phyloP scores from a whole-genome alignment of 1,140 invertebrate species.

The Heliconius nattereri region DNA sequence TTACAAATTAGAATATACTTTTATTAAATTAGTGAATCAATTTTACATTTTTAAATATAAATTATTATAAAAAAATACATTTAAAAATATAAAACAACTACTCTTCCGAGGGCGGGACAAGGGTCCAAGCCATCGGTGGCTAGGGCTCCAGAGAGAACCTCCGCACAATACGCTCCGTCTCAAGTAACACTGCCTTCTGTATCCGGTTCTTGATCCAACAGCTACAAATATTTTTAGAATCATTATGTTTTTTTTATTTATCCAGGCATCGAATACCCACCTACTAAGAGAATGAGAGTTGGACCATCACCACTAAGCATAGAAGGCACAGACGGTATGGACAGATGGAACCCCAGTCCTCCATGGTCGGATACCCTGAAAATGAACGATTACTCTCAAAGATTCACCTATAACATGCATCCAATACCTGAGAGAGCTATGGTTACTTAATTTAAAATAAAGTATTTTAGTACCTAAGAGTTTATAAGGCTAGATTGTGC shows the following conservation, averaged over 20 bases:
- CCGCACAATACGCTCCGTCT: too few species aligned
- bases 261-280: slow-evolving; percentile 67
- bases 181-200: too few species aligned
- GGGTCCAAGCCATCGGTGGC: too few species aligned
- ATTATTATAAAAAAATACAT: too few species aligned
- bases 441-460: slow-evolving; percentile 61
- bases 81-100: too few species aligned
- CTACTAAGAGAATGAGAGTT: slow-evolving; percentile 70
- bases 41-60: too few species aligned
- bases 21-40: too few species aligned
- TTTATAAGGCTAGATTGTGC: slow-evolving; percentile 23
- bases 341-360: slow-evolving; percentile 91
- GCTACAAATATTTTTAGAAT: not conserved
- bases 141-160: too few species aligned
- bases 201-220: too few species aligned
- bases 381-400: slow-evolving; percentile 88
- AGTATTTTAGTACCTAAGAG: not conserved
- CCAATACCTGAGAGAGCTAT: slow-evolving; percentile 84
- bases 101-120: too few species aligned
- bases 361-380: slow-evolving; percentile 90
- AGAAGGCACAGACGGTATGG: slow-evolving; percentile 86
- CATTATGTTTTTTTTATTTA: not conserved
- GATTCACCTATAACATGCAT: slow-evolving; percentile 88
- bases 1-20: too few species aligned
- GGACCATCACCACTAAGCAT: slow-evolving; percentile 50